Evolutionary conservation across 2,888 invertebrate genomes (phyloP), one percentile per base, ranked within the genome.

Genomic region (Caenorhabditis virilis): DNA sequence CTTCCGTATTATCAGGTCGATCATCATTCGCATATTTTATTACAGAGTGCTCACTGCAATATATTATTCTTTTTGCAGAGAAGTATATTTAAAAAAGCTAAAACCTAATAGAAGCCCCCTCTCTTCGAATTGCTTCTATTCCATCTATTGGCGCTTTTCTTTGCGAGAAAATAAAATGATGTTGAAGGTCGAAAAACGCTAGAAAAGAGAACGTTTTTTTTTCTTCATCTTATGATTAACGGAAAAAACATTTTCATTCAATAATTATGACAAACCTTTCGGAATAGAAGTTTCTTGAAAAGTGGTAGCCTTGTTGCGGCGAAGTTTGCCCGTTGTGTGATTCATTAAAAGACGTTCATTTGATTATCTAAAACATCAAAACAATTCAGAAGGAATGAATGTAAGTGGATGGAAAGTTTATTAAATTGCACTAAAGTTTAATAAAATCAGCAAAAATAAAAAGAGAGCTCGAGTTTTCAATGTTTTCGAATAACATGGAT

Each of bases 141-240:
- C 59, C 65, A 51, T 65, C 65, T 0, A 58, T 42, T 15, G 65
- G 65, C 15, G 65, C 65, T 23, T 65, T 59, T 49, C 49, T 50
- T 46, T 57, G 49, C 35, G 54, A 53, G 52, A 65, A 65, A 51
- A 65, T 52, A 30, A 65, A 65, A 56, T 65, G 65, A 41, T 65
- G 59, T 45, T 65, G 65, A 52, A 65, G 65, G 56, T 65, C 59
- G 43, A 65, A 65, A 48, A 56, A 56, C 41, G 65, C 65, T 65
- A 49, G 57, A 41, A 36, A 33, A 38, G 49, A 42, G 20, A 20
- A 7, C 7, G 42, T 20, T 51, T 51, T 13, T 1, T 41, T 51
- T 30, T 23, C 4, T 22, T 22, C 22, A 41, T 43, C 33, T 41
- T 42, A 18, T 36, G 9, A n/a, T 36, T 9, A n/a, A 45, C 23